Conservation (phyloP, 1,140 invertebrate genomes). For the Scaptomyza pallida region DNA sequence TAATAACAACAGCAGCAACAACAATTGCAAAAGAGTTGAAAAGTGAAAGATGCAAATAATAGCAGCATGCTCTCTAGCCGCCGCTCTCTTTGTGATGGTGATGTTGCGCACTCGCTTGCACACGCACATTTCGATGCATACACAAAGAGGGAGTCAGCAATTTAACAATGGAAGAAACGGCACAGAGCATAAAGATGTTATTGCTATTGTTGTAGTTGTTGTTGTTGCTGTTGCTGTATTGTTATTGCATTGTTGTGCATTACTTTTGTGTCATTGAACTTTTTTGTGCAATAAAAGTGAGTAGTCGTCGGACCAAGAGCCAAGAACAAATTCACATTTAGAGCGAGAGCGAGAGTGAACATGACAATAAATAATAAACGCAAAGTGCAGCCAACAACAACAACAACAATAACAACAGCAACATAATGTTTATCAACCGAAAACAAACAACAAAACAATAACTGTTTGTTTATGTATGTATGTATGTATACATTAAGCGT, state of each 20-base stretch:
- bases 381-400: slow-evolving; percentile 23
- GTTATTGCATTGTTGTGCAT: slow-evolving; percentile 62
- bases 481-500: no score
- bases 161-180: slow-evolving; percentile 56
- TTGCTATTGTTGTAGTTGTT: slow-evolving; percentile 50
- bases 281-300: slow-evolving; percentile 67
- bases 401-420: slow-evolving; percentile 21
- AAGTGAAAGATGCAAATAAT: slow-evolving; percentile 78
- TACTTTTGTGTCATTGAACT: slow-evolving; percentile 82
- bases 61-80: slow-evolving; percentile 30
- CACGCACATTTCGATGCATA: slow-evolving; percentile 13
- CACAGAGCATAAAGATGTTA: slow-evolving; percentile 71
- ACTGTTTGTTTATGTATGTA: slow-evolving; percentile 22
- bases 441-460: slow-evolving; percentile 35
- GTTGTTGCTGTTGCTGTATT: slow-evolving; percentile 31
- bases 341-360: slow-evolving; percentile 18
- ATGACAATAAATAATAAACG: slow-evolving; percentile 13
- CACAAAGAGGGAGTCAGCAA: slow-evolving; percentile 47
- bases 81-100: background rate
- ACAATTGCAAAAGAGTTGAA: slow-evolving; percentile 63
- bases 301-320: slow-evolving; percentile 46
- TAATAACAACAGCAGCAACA: background rate
- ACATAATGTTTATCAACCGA: slow-evolving; percentile 36
- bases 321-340: slow-evolving; percentile 34
- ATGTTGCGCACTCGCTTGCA: slow-evolving; percentile 5